Evolutionary conservation across 1,140 invertebrate species (phyloP), one percentile per base, ranked within the genome.

Genomic region (Bombus huntii): DNA sequence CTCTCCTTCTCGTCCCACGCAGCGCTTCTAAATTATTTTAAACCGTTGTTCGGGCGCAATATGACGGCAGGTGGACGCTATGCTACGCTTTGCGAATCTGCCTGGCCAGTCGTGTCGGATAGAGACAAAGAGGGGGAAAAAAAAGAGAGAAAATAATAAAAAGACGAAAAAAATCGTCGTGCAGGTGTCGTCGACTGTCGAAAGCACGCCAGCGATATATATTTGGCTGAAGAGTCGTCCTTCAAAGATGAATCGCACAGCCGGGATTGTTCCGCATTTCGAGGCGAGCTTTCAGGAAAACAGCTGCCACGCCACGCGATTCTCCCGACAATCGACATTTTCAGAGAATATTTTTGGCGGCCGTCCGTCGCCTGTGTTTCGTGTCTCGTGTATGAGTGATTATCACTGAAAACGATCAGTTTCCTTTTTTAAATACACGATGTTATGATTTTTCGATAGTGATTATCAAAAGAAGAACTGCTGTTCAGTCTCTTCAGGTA

Each of bases 21-120:
- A 44, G 2, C 59, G 82, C 66, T 81, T 90, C 82, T 90, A 90
- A 90, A 90, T 90, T 90, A 90, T 90, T 90, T 90, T 90, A 90
- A 90, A 90, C 74, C 86, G 88, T 90, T 85, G 76, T 88, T 44
- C 80, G 74, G 72, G 28, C 59, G 88, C 89, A 72, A 90, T 90
- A 86, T 88, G 82, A 88, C 89, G 88, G 65, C 62, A 34, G 57
- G 37, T 62, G 53, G 57, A 79, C 68, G 71, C 42, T 15, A 42
- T 15, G 74, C 47, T 76, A 68, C 72, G 85, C 42, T 76, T n/a
- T 15, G 28, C 53, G 57, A 78, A 78, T 53, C 2, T 28, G 66
- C 18, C 66, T 39, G n/a, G 34, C 59, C 73, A 9, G 18, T 6
- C 44, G 15, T 10, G 5, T 1, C n/a, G 22, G 65, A 10, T 6